A percentile compares a stretch with the other conserved stretches of the same genome.
Evolutionary conservation across 1,140 invertebrate species (phyloP).

Genomic region (Zaprionus tsacasi): DNA sequence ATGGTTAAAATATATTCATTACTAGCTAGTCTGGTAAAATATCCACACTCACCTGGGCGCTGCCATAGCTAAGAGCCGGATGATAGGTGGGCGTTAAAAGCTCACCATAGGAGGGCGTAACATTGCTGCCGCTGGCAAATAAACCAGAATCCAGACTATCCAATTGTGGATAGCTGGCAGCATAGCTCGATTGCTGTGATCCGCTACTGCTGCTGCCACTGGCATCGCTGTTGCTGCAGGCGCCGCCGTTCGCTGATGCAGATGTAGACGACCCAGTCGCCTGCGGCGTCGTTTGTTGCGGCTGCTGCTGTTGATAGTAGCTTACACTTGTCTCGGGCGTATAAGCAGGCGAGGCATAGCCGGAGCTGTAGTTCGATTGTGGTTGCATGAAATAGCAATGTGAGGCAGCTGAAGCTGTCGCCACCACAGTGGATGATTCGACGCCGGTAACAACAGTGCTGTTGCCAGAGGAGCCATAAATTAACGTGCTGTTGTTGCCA

Average conservation of each 20-base stretch:
- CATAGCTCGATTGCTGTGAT: conserved; percentile 36
- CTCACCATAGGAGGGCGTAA: conserved; percentile 76
- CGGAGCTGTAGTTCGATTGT: conserved; percentile 82
- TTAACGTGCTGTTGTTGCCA: conserved; percentile 22
- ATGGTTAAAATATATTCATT: background rate
- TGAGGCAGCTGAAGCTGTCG: conserved; percentile 25
- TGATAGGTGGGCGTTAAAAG: conserved; percentile 59
- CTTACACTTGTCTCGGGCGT: conserved; percentile 67
- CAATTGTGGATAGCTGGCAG: conserved; percentile 57
- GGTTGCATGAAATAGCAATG: conserved; percentile 75
- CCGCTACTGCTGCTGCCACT: background rate
- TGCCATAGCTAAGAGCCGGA: conserved; percentile 61
- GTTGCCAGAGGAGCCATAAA: conserved; percentile 41
- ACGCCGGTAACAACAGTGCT: conserved; percentile 16
- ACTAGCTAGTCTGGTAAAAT: background rate
- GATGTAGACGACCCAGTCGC: conserved; percentile 12
- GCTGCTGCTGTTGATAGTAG: conserved; percentile 72
- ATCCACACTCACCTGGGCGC: conserved; percentile 54
- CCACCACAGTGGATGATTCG: conserved; percentile 22
- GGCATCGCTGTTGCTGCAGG: background rate
- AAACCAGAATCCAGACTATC: conserved; percentile 70
- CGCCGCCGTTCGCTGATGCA: conserved; percentile 13
- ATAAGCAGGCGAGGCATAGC: conserved; percentile 79
- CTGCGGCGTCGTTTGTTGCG: conserved; percentile 22
- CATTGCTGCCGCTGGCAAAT: conserved; percentile 61